phyloP scores from a whole-genome alignment of 2,888 invertebrate genomes.

The Drosophila kuntzei region DNA sequence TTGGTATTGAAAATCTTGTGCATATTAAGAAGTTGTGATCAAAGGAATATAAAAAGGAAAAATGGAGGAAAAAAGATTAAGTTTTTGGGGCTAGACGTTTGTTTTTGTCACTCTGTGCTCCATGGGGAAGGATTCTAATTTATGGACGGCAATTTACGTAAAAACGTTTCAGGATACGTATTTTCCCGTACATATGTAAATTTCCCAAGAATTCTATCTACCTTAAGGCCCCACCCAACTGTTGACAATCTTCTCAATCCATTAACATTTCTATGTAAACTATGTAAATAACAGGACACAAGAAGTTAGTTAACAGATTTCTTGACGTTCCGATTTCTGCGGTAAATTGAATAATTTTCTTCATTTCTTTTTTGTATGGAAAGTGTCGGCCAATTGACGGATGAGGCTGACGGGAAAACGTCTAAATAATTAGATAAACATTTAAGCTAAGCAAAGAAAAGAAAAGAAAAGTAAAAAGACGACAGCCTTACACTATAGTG shows the following conservation, averaged over 20 bases:
- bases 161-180: constrained; percentile 39
- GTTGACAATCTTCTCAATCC: background rate
- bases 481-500: constrained; percentile 25
- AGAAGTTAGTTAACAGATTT: constrained; percentile 41
- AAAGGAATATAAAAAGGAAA: constrained; percentile 39
- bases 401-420: constrained; percentile 56
- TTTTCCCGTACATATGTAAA: constrained; percentile 12
- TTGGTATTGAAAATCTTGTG: constrained; percentile 49
- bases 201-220: background rate
- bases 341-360: constrained; percentile 59
- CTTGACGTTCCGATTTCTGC: constrained; percentile 49
- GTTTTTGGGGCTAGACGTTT: constrained; percentile 34
- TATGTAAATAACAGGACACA: constrained; percentile 14
- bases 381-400: constrained; percentile 46
- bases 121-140: constrained; percentile 47
- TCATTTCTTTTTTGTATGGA: constrained; percentile 35
- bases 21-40: constrained; percentile 62
- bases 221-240: background rate
- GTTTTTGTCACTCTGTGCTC: constrained; percentile 40
- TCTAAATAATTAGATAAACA: constrained; percentile 81
- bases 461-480: constrained; percentile 51
- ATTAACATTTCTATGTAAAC: background rate
- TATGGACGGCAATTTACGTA: constrained; percentile 48
- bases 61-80: background rate
- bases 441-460: constrained; percentile 65